Percentiles rank a stretch among this genome's conserved stretches.
These are phyloP conservation scores for Knipowitschia caucasica DNA, from an alignment of 2,797 vertebrate species.

Conservation along the genomic window DNA sequence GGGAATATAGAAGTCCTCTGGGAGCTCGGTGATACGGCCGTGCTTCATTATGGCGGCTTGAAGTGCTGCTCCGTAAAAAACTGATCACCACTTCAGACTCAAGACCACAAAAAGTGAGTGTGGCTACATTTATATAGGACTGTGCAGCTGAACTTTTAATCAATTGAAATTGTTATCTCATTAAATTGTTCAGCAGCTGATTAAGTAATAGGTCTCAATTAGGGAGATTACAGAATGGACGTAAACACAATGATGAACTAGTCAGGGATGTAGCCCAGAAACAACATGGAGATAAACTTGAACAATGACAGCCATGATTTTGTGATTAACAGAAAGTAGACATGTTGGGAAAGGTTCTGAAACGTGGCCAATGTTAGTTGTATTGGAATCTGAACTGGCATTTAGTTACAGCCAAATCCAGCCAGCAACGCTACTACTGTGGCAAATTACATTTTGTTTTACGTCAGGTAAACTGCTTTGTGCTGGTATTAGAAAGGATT, in stretches of 20 bases:
- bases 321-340: background rate
- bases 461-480: slow-evolving; percentile 30
- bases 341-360: background rate
- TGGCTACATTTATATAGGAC: slow-evolving; percentile 3
- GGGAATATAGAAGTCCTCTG: slow-evolving; percentile 77
- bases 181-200: background rate
- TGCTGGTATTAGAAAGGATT: slow-evolving; percentile 46
- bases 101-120: background rate
- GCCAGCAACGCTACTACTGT: slow-evolving; percentile 23
- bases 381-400: background rate
- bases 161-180: background rate
- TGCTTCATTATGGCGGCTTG: slow-evolving; percentile 34
- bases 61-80: background rate
- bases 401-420: slow-evolving; percentile 36
- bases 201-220: slow-evolving; percentile 2
- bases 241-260: background rate
- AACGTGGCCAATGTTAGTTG: background rate
- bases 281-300: background rate
- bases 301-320: background rate
- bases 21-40: slow-evolving; percentile 45
- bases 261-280: background rate
- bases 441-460: slow-evolving; percentile 41
- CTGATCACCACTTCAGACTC: background rate
- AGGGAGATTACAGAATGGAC: background rate
- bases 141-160: background rate